phyloP scores from a whole-genome alignment of 2,888 invertebrate genomes.

The Trachelus iudaicus region DNA sequence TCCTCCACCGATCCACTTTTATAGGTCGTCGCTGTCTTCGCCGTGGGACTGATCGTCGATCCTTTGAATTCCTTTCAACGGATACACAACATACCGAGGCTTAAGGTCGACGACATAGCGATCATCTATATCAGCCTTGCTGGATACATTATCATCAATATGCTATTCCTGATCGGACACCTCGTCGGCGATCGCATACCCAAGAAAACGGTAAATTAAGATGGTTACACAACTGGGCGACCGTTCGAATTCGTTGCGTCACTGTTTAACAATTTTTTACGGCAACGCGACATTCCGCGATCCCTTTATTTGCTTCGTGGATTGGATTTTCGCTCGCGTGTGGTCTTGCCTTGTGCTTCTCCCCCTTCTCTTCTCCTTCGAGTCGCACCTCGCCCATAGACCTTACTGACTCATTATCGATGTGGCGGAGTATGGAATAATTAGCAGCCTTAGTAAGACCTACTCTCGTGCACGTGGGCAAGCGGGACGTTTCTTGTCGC shows the following conservation, averaged over 20 bases:
- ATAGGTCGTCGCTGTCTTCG: constrained; percentile 72
- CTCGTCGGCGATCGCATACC: constrained; percentile 73
- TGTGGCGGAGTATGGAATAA: constrained; percentile 24
- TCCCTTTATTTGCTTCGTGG: neutral
- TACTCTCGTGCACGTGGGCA: constrained; percentile 3
- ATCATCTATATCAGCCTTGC: constrained; percentile 76
- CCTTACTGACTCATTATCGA: neutral
- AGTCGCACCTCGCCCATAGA: neutral
- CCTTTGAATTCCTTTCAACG: constrained; percentile 68
- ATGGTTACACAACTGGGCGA: neutral
- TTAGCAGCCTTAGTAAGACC: constrained; percentile 49
- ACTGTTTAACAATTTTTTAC: neutral
- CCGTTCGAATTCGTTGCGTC: neutral
- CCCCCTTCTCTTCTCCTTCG: neutral
- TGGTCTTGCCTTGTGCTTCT: neutral
- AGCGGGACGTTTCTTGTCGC: neutral
- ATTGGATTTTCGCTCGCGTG: neutral
- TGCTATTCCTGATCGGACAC: constrained; percentile 72
- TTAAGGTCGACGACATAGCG: constrained; percentile 71
- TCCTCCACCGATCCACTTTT: neutral
- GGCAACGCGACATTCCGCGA: neutral
- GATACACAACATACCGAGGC: constrained; percentile 63
- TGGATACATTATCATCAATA: constrained; percentile 75
- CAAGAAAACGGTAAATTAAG: constrained; percentile 69
- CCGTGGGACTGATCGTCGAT: constrained; percentile 74